Conservation (phyloP, 2,113 vertebrate species). For the Petrocephalus microphthalmus region DNA sequence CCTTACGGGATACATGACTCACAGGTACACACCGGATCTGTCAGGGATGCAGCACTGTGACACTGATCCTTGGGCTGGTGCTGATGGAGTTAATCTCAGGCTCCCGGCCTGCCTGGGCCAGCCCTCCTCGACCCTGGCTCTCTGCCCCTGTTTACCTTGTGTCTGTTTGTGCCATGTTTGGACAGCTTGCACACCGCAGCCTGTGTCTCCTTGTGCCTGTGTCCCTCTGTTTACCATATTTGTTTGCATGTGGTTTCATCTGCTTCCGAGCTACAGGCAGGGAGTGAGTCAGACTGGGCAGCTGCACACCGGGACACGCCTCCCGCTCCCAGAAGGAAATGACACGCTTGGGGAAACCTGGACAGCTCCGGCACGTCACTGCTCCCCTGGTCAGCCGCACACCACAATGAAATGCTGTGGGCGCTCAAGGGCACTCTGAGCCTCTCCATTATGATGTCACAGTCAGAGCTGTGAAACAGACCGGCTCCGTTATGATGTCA, state of each 20-base stretch:
- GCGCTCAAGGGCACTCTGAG: slow-evolving; percentile 18
- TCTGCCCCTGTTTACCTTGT: background rate
- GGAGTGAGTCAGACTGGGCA: slow-evolving; percentile 39
- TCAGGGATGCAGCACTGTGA: background rate
- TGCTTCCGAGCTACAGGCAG: background rate
- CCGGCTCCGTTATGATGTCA: no score
- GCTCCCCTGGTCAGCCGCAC: slow-evolving; percentile 1
- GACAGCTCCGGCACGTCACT: background rate
- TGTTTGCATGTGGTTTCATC: background rate
- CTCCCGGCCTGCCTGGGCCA: background rate
- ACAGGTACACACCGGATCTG: background rate
- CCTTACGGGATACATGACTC: no score
- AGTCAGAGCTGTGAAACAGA: no score
- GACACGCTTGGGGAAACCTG: background rate
- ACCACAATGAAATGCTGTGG: slow-evolving; percentile 33
- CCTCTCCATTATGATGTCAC: slow-evolving; percentile 2
- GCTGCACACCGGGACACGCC: slow-evolving; percentile 28
- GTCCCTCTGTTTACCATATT: slow-evolving; percentile 1
- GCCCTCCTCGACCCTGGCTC: background rate
- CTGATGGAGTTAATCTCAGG: background rate
- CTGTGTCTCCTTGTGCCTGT: background rate
- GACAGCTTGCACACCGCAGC: background rate
- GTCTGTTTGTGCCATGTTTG: background rate
- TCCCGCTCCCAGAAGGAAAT: background rate
- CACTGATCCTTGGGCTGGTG: background rate